A percentile compares a stretch with the other conserved stretches of the same genome.
Evolutionary conservation across 2,888 invertebrate genomes (phyloP).

Genomic region (Yponomeuta malinellus): DNA sequence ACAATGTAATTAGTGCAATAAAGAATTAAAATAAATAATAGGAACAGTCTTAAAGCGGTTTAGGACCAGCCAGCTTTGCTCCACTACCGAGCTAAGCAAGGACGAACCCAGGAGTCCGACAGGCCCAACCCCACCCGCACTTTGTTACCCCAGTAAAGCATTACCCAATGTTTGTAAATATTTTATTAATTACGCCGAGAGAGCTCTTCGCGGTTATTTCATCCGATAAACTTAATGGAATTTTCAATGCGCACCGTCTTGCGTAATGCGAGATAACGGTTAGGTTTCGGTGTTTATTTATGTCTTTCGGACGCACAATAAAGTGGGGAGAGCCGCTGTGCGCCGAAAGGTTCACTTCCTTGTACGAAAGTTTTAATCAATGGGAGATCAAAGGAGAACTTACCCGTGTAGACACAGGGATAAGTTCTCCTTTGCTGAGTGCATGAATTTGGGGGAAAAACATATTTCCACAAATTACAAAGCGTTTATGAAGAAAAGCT

Average conservation of each 20-base stretch:
- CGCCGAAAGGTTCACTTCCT: too few species aligned
- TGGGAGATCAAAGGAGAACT: too few species aligned
- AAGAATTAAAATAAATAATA: too few species aligned
- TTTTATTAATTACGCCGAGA: conserved; percentile 12
- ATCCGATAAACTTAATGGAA: conserved; percentile 14
- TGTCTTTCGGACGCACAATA: not conserved
- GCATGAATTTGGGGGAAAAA: too few species aligned
- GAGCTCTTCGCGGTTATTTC: conserved; percentile 13
- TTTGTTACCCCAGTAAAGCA: conserved; percentile 5
- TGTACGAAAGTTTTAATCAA: too few species aligned
- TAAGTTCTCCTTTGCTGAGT: too few species aligned
- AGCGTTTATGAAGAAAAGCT: too few species aligned
- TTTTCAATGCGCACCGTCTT: conserved; percentile 8
- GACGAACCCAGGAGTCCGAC: not conserved
- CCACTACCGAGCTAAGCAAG: not conserved
- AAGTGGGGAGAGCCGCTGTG: not conserved
- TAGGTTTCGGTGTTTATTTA: not conserved
- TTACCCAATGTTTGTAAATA: conserved; percentile 9
- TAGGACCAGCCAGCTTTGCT: too few species aligned
- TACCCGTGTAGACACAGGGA: too few species aligned
- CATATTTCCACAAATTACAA: too few species aligned
- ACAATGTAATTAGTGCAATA: too few species aligned
- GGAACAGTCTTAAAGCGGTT: too few species aligned
- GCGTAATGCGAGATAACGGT: not conserved
- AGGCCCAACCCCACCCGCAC: not conserved